These are phyloP conservation scores for Lepidonotus clava DNA, from an alignment of 2,888 invertebrate species.

Conservation along the genomic window DNA sequence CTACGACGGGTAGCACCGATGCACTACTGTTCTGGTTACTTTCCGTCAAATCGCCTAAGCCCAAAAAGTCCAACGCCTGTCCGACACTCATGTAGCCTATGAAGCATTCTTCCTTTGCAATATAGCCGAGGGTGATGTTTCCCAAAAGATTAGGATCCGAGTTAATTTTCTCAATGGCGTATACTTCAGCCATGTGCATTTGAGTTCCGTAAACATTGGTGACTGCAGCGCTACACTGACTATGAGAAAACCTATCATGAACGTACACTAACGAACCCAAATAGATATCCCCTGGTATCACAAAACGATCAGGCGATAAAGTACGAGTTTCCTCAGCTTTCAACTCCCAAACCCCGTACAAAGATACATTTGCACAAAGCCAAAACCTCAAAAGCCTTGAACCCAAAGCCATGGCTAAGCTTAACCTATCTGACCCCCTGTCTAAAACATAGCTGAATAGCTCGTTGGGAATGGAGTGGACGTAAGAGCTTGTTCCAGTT, in stretches of 20 bases:
- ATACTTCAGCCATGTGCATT: conserved; percentile 56
- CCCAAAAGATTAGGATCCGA: conserved; percentile 59
- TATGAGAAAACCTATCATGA: conserved; percentile 12
- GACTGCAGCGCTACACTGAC: neutral
- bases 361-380: too few species aligned
- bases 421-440: too few species aligned
- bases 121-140: conserved; percentile 65
- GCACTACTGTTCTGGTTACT: too few species aligned
- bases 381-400: too few species aligned
- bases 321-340: too few species aligned
- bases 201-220: conserved; percentile 43
- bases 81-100: conserved; percentile 65
- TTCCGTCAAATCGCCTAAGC: too few species aligned
- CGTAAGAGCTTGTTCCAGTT: too few species aligned
- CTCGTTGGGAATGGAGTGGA: too few species aligned
- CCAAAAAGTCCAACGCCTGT: conserved; percentile 62
- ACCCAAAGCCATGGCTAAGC: too few species aligned
- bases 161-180: conserved; percentile 66
- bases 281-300: conserved; percentile 14
- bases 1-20: conserved; percentile 54
- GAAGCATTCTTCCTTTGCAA: conserved; percentile 67
- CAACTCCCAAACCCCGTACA: too few species aligned
- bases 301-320: neutral
- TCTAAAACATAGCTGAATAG: too few species aligned
- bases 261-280: conserved; percentile 38